These are phyloP conservation scores for Drosophila obscura DNA, from an alignment of 1,140 invertebrate species.

Conservation along the genomic window DNA sequence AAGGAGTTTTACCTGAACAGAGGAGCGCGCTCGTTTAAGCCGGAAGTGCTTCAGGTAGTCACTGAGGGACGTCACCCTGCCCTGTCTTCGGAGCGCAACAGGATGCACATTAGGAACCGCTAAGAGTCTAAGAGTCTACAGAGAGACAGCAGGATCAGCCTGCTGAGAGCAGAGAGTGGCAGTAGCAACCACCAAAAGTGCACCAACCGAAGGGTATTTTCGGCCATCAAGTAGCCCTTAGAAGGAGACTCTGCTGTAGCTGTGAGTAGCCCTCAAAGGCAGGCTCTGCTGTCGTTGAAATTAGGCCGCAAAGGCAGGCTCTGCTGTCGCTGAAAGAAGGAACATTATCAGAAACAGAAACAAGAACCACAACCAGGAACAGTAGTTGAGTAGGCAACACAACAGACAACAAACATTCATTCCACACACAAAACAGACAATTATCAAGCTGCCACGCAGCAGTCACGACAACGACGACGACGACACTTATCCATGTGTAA, in stretches of 20 bases:
- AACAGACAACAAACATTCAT: constrained; percentile 27
- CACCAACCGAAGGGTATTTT: no score
- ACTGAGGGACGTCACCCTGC: constrained; percentile 53
- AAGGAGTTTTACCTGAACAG: constrained; percentile 39
- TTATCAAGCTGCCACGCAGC: constrained; percentile 55
- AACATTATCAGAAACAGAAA: constrained; percentile 30
- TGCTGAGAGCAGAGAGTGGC: not conserved
- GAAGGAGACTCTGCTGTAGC: no score
- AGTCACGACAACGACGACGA: constrained; percentile 3
- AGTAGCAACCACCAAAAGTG: not conserved
- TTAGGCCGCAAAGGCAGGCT: no score
- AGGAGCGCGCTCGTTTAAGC: constrained; percentile 23
- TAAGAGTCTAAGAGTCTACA: constrained; percentile 68
- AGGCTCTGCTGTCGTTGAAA: no score
- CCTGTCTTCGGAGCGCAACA: constrained; percentile 58
- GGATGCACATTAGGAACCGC: constrained; percentile 71
- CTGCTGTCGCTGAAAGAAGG: not conserved
- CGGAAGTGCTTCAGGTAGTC: constrained; percentile 73
- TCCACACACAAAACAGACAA: constrained; percentile 63
- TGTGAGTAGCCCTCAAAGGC: no score
- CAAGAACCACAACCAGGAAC: constrained; percentile 4
- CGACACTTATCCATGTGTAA: constrained; percentile 68
- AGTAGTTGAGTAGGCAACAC: constrained; percentile 11
- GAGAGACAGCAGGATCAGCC: constrained; percentile 20
- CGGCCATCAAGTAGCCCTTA: no score